Evolutionary conservation across 1,140 invertebrate species (phyloP), one percentile per base, ranked within the genome.

Genomic region (Danaus plexippus): DNA sequence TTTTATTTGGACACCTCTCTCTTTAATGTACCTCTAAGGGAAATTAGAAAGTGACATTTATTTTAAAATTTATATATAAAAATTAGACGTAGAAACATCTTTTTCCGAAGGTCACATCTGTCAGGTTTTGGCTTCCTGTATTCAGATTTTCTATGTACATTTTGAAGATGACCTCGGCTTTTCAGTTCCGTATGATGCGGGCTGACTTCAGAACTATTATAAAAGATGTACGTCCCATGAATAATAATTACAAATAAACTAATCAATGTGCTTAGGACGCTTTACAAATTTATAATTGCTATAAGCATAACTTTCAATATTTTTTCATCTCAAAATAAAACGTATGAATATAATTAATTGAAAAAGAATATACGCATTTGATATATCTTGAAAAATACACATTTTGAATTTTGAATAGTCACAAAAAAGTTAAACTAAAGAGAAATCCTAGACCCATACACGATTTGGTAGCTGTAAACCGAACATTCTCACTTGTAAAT

Each of bases 81-180:
- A 22, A 15, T 11, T 15, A 48, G 32, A 9, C 15, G 47, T 48
- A 48, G n/a, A 22, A 48, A 49, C 41, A 52, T 53, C 41, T 47
- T 42, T 43, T 53, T 59, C n/a, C 12, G 51, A 78, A 78, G 73
- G 73, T 60, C 67, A 60, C 44, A 41, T 18, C 43, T 44, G 64
- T 57, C 68, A 65, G 49, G 52, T 63, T 48, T 64, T 61, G 56
- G 63, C 64, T 78, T 78, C 73, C 75, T 75, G 66, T 71, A 73
- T 66, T 71, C 66, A 59, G 52, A 51, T 67, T 68, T 64, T 75
- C 69, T 73, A 75, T 67, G 59, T 66, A 54, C 48, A 69, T 69
- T 72, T 75, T 63, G 57, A 68, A 67, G 61, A 66, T 54, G 63
- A 61, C 76, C 76, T 79, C 66, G 66, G 22, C 44, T 59, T 59